Base-by-base conservation (phyloP, 2,113 vertebrate species). In the Chamaetylas fuelleborni region DNA sequence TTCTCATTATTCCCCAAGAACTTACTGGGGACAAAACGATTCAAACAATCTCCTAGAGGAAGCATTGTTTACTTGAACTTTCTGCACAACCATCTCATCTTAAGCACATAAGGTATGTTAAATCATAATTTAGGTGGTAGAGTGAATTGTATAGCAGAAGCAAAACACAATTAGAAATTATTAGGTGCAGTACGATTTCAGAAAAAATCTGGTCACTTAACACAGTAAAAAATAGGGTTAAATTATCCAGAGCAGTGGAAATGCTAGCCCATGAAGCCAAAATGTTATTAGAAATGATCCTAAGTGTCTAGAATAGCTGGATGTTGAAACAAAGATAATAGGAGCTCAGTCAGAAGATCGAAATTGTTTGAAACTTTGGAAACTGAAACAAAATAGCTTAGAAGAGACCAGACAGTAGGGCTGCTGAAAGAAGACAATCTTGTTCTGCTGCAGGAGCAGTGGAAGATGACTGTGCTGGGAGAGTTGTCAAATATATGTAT, bases 1-100 rank as follows among this genome's bases (percentile, higher is more conserved):
- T 88, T 83, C n/a, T 71, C 25, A 28, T 79, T 62, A 40, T 24
- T 79, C 53, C 8, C 16, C 6, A 47, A 54, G 10, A 8, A 43
- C 19, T 31, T 50, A 8, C 0, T 8, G 8, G 17, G 16, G 12
- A 8, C 1, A 36, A 28, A 19, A 22, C 9, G 5, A 28, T 31
- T 54, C 1, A 38, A 84, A 79, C 61, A 1, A 7, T 73, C 2
- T 62, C 22, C 3, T 43, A 48, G 22, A 58, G 20, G 26, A 58
- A 42, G 4, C 7, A 66, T 28, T 62, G 6, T 40, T 76, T 81
- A 7, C 10, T 66, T 66, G 51, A 2, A 26, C 5, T 86, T 77
- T 13, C 26, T 5, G 1, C 10, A 47, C 5, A 81, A 29, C 5
- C 4, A 8, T 25, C 11, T 65, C 7, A 28, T 70, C 15, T 83